Percentiles rank a stretch among this genome's conserved stretches.
Evolutionary conservation across 2,888 invertebrate species (phyloP).

Genomic region (Eutolmus rufibarbis): DNA sequence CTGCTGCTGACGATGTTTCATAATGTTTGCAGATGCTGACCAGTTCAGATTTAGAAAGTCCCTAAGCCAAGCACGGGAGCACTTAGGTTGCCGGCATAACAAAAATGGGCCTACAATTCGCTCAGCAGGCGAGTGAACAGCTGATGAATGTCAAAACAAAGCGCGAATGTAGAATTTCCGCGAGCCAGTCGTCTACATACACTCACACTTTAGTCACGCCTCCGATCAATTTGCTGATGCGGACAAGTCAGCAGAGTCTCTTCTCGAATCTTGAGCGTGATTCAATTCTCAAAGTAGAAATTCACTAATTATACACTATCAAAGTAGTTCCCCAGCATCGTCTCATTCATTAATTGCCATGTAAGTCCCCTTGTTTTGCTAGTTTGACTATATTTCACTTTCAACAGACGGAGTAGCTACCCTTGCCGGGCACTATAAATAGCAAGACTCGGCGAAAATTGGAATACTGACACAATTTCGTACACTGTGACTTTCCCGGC

Average conservation of each 20-base stretch:
- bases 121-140: not conserved
- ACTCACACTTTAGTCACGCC: not conserved
- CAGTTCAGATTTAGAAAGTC: not conserved
- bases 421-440: not conserved
- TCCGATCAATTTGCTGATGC: slow-evolving; percentile 2
- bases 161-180: not conserved
- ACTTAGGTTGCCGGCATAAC: slow-evolving; percentile 1
- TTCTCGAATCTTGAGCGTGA: not conserved
- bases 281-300: not conserved
- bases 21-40: not conserved
- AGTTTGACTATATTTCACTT: not conserved
- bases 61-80: not conserved
- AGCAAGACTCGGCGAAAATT: not conserved
- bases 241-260: not conserved
- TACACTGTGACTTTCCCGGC: not conserved
- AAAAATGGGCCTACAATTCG: not conserved
- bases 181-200: not conserved
- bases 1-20: not conserved
- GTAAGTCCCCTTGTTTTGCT: not conserved
- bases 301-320: not conserved
- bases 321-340: not conserved
- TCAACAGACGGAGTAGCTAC: not conserved
- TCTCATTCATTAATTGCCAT: not conserved
- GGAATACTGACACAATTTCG: not conserved
- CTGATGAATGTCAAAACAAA: slow-evolving; percentile 20